Percentiles rank a stretch among this genome's conserved stretches.
Evolutionary conservation across 2,888 invertebrate species (phyloP).

Genomic region (Caenorhabditis virilis): DNA sequence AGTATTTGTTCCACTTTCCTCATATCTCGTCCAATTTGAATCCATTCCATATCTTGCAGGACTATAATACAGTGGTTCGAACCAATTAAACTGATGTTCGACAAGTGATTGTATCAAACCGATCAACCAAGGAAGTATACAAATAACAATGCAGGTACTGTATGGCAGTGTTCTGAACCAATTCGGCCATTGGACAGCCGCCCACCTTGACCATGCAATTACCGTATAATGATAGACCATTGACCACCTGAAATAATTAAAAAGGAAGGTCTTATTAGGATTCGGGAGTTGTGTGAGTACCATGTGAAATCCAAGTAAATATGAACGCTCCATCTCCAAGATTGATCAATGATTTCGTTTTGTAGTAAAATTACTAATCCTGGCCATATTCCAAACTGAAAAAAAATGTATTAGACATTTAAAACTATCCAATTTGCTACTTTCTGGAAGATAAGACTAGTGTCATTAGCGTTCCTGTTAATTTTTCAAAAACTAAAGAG

Average conservation of each 20-base stretch:
- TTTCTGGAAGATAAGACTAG: no score
- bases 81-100: conserved; percentile 61
- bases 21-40: conserved; percentile 49
- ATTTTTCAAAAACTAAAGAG: no score
- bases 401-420: no score
- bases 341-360: conserved; percentile 44
- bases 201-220: conserved; percentile 56
- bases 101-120: conserved; percentile 52
- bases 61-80: conserved; percentile 55
- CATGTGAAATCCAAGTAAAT: conserved; percentile 60
- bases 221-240: conserved; percentile 59
- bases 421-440: no score
- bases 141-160: conserved; percentile 49
- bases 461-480: no score
- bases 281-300: no score
- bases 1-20: conserved; percentile 43
- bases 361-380: conserved; percentile 54
- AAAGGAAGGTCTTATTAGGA: no score
- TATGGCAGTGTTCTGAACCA: conserved; percentile 53
- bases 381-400: conserved; percentile 59
- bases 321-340: conserved; percentile 48
- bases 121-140: conserved; percentile 55
- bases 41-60: conserved; percentile 53
- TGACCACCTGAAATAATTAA: conserved; percentile 58
- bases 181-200: conserved; percentile 57